Percentiles rank a stretch among this genome's conserved stretches.
Evolutionary conservation across 2,797 vertebrate genomes (phyloP).

Genomic region (Gallinago solitaria): DNA sequence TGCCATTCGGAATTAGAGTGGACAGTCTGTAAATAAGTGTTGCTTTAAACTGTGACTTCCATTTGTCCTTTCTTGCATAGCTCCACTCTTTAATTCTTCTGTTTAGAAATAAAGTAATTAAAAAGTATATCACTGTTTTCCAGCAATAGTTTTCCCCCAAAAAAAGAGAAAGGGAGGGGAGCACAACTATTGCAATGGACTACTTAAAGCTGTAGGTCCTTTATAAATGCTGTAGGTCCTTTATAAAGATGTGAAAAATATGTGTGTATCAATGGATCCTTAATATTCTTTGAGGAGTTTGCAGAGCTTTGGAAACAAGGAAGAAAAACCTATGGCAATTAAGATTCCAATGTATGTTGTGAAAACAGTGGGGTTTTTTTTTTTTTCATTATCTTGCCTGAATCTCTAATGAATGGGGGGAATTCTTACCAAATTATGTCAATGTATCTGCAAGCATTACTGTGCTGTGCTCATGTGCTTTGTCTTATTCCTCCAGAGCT

Average conservation of each 20-base stretch:
- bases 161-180: neutral
- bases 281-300: neutral
- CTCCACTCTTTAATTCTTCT: neutral
- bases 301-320: neutral
- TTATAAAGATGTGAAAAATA: neutral
- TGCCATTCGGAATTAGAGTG: neutral
- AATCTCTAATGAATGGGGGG: neutral
- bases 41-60: neutral
- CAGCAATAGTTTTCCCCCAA: neutral
- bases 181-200: neutral
- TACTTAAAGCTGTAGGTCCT: neutral
- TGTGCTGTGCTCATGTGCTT: neutral
- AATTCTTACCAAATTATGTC: neutral
- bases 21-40: neutral
- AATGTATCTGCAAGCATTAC: neutral
- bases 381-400: neutral
- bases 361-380: neutral
- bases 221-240: neutral
- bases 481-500: neutral
- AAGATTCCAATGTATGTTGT: neutral
- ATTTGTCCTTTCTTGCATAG: neutral
- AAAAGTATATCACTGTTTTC: neutral
- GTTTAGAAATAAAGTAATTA: neutral
- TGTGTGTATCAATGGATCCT: neutral
- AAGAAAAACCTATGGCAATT: neutral